Conservation (phyloP, 2,113 vertebrate genomes). For the Willisornis vidua region DNA sequence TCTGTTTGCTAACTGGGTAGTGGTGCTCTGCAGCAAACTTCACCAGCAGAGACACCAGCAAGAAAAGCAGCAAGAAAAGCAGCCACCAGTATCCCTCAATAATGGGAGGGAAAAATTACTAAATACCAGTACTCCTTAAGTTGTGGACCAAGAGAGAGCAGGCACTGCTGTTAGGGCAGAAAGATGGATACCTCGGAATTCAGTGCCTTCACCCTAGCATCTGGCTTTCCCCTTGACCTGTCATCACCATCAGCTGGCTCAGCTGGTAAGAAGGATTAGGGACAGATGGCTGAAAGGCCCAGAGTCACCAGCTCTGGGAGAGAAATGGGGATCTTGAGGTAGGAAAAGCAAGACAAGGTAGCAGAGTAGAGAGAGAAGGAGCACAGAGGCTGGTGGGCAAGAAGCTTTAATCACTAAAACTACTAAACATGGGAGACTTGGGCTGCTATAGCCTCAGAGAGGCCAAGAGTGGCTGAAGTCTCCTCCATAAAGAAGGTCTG, state of each 20-base stretch:
- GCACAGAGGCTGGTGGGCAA: neutral
- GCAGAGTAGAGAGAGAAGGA: neutral
- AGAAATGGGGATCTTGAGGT: neutral
- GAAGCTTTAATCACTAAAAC: neutral
- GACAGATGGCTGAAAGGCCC: neutral
- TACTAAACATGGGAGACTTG: neutral
- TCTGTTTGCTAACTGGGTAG: neutral
- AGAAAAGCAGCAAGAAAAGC: neutral
- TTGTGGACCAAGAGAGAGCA: neutral
- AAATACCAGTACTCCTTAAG: neutral
- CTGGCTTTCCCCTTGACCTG: neutral
- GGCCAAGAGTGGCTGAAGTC: neutral
- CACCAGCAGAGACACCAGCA: neutral
- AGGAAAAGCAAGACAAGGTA: neutral
- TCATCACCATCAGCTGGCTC: neutral
- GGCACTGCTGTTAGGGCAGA: neutral
- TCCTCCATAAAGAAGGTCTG: neutral
- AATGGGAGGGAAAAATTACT: neutral
- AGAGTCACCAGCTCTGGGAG: neutral
- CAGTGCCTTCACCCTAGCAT: neutral
- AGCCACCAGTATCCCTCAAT: neutral
- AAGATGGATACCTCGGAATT: accelerated
- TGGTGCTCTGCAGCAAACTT: neutral
- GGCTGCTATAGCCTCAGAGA: neutral
- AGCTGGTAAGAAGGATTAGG: neutral